Evolutionary conservation across 1,140 invertebrate genomes (phyloP).

Genomic region (Anoplophora glabripennis): DNA sequence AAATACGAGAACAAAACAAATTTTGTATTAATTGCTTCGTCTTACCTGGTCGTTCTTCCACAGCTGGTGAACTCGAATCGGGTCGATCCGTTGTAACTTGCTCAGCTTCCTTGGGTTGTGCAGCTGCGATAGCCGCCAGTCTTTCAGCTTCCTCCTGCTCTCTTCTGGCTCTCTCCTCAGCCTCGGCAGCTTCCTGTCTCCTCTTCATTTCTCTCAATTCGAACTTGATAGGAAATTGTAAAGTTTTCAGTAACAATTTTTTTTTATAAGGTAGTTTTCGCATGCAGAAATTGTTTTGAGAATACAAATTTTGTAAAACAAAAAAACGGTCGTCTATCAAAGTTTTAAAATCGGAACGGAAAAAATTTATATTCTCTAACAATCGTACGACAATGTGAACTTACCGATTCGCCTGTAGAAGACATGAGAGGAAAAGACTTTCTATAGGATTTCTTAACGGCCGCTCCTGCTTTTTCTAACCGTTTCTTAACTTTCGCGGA

Average conservation of each 20-base stretch:
- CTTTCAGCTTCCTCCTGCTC: slow-evolving; percentile 76
- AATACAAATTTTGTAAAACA: too few species aligned
- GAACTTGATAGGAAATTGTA: slow-evolving; percentile 64
- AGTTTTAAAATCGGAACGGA: too few species aligned
- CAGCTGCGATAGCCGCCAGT: slow-evolving; percentile 48
- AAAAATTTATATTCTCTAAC: too few species aligned
- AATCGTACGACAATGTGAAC: not conserved
- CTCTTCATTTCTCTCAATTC: slow-evolving; percentile 95
- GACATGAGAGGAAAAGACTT: slow-evolving; percentile 27
- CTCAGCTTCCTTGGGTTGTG: slow-evolving; percentile 51
- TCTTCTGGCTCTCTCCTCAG: slow-evolving; percentile 64
- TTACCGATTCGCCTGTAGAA: slow-evolving; percentile 18
- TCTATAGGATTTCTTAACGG: slow-evolving; percentile 17
- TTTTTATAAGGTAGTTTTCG: too few species aligned
- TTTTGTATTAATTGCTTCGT: not conserved
- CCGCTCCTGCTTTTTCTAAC: slow-evolving; percentile 1
- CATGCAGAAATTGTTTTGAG: too few species aligned
- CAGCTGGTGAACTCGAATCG: slow-evolving; percentile 47
- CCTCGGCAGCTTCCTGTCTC: slow-evolving; percentile 75
- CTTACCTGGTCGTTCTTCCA: slow-evolving; percentile 46
- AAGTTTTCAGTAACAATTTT: too few species aligned
- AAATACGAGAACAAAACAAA: slow-evolving; percentile 4
- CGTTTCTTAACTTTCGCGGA: not conserved
- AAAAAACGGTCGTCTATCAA: too few species aligned
- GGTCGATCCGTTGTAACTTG: slow-evolving; percentile 47